Conservation (phyloP, 2,797 vertebrate genomes). For the Etheostoma perlongum region DNA sequence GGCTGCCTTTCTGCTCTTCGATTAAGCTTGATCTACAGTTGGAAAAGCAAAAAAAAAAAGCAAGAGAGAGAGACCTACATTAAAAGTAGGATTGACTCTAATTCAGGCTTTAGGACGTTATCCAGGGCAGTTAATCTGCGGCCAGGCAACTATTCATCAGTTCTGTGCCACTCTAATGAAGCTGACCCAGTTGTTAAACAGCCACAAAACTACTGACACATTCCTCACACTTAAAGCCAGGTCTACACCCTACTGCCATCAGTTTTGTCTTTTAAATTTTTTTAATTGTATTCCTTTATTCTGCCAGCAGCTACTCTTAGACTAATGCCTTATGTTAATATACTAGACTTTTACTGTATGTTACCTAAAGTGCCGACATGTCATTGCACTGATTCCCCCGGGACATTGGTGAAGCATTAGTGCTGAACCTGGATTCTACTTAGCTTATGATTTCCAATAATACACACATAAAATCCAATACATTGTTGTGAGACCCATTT, state of each 20-base stretch:
- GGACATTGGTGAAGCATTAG: background rate
- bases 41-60: conserved; percentile 20
- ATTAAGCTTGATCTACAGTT: conserved; percentile 56
- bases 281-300: background rate
- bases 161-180: conserved; percentile 38
- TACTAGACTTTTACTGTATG: background rate
- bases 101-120: conserved; percentile 60
- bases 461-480: conserved; percentile 37
- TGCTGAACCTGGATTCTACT: conserved; percentile 8
- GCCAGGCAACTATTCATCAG: conserved; percentile 53
- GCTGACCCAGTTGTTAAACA: conserved; percentile 65
- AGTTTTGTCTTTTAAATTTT: background rate
- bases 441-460: conserved; percentile 52
- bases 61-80: conserved; percentile 31
- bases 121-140: conserved; percentile 68
- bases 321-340: background rate
- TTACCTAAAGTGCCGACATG: background rate
- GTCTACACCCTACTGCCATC: background rate
- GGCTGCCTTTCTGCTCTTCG: conserved; percentile 43
- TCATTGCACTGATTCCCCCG: background rate
- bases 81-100: conserved; percentile 64
- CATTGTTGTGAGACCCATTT: conserved; percentile 19
- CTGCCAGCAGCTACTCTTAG: background rate
- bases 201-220: conserved; percentile 43
- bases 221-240: background rate